phyloP scores from a whole-genome alignment of 1,140 invertebrate genomes.

The Diachasmimorpha longicaudata region DNA sequence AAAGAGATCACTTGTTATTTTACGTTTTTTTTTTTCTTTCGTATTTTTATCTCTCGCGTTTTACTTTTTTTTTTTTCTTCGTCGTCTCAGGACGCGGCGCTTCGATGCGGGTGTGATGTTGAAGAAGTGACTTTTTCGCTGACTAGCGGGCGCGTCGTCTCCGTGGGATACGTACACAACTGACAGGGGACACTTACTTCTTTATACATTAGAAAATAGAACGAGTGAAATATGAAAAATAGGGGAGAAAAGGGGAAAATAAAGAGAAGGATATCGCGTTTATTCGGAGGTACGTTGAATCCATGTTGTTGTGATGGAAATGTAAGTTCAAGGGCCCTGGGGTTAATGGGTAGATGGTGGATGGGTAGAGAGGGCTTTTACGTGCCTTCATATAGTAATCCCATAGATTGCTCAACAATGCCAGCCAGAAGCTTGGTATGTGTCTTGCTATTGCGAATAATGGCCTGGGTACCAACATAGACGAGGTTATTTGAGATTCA shows the following conservation, averaged over 20 bases:
- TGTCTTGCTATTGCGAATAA: conserved; percentile 26
- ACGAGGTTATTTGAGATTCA: conserved; percentile 28
- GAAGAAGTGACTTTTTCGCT: conserved; percentile 28
- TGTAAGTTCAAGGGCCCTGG: neutral
- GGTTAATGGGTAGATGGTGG: neutral
- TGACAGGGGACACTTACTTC: conserved; percentile 23
- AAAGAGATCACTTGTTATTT: conserved; percentile 2
- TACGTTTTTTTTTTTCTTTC: neutral
- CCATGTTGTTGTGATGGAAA: neutral
- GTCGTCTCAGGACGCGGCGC: neutral
- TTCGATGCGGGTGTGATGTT: conserved; percentile 27
- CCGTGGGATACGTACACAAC: conserved; percentile 15
- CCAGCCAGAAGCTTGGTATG: neutral
- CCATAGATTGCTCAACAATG: conserved; percentile 25
- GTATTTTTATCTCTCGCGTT: neutral
- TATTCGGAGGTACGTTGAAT: too few species aligned
- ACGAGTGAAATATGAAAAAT: neutral
- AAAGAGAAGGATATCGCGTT: too few species aligned
- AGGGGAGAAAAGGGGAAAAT: too few species aligned
- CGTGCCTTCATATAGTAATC: neutral
- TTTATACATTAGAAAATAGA: neutral
- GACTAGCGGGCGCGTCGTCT: conserved; percentile 1
- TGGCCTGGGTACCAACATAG: neutral
- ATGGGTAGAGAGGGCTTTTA: neutral
- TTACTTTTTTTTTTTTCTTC: neutral